These are phyloP conservation scores for Rhyacophila brunnea DNA, from an alignment of 1,140 invertebrate species.

Conservation along the genomic window DNA sequence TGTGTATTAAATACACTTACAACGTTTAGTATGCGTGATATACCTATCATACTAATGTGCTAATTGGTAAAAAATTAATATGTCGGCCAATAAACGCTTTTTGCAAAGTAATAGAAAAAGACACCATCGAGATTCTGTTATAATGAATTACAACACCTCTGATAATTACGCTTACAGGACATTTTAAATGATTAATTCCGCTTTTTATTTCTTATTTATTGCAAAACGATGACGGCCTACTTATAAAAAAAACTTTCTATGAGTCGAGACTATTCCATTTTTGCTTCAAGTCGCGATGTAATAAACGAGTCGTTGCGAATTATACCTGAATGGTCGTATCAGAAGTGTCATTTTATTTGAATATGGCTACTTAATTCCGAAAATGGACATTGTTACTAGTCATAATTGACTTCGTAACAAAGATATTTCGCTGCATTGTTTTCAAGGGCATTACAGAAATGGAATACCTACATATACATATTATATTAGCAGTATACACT, in stretches of 20 bases:
- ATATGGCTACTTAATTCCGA: no score
- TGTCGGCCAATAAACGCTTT: not conserved
- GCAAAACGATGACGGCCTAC: slow-evolving; percentile 24
- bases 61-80: not conserved
- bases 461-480: slow-evolving; percentile 33
- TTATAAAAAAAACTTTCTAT: slow-evolving; percentile 46
- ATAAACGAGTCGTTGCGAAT: slow-evolving; percentile 1
- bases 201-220: slow-evolving; percentile 11
- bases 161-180: no score
- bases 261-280: slow-evolving; percentile 46
- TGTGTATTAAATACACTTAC: no score
- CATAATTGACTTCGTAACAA: slow-evolving; percentile 25
- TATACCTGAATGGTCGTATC: not conserved
- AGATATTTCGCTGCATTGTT: slow-evolving; percentile 51
- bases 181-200: no score
- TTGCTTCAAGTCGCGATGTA: slow-evolving; percentile 39
- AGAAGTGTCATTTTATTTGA: no score
- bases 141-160: no score
- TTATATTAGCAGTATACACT: slow-evolving; percentile 2
- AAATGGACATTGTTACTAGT: slow-evolving; percentile 2
- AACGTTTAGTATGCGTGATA: no score
- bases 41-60: no score
- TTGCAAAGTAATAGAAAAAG: not conserved
- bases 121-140: no score
- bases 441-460: slow-evolving; percentile 50